These are phyloP conservation scores for Drosophila peninsularis DNA, from an alignment of 2,888 invertebrate genomes.

Conservation along the genomic window DNA sequence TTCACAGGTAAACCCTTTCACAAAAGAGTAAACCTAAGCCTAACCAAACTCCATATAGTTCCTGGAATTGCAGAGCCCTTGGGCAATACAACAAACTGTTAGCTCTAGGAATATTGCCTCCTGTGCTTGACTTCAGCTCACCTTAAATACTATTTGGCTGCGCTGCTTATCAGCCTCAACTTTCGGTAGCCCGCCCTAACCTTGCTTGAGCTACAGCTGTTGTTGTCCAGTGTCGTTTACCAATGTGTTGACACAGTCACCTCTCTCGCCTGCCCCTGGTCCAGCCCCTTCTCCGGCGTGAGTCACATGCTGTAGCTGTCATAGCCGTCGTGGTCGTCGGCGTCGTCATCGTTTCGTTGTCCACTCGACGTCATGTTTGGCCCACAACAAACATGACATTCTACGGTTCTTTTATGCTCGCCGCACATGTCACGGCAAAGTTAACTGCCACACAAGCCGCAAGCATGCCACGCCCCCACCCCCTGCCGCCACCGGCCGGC, in stretches of 20 bases:
- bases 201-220: background rate
- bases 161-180: background rate
- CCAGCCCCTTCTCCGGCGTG: slow-evolving; percentile 29
- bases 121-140: background rate
- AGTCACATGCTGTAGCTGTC: slow-evolving; percentile 64
- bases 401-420: slow-evolving; percentile 79
- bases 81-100: background rate
- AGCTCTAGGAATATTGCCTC: too few relatives aligned
- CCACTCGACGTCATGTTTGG: slow-evolving; percentile 75
- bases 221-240: slow-evolving; percentile 57
- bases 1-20: background rate
- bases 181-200: slow-evolving; percentile 8
- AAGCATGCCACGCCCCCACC: slow-evolving; percentile 4
- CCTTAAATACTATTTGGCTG: background rate
- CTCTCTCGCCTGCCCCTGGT: slow-evolving; percentile 3
- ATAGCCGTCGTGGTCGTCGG: slow-evolving; percentile 16
- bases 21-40: background rate
- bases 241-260: slow-evolving; percentile 68
- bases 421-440: slow-evolving; percentile 75
- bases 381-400: slow-evolving; percentile 77
- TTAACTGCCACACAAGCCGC: slow-evolving; percentile 63
- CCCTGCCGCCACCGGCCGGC: slow-evolving; percentile 6
- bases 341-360: slow-evolving; percentile 41
- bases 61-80: background rate
- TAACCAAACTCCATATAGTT: background rate